Conservation (phyloP, 2,888 invertebrate genomes). For the Bombyx huttoni region DNA sequence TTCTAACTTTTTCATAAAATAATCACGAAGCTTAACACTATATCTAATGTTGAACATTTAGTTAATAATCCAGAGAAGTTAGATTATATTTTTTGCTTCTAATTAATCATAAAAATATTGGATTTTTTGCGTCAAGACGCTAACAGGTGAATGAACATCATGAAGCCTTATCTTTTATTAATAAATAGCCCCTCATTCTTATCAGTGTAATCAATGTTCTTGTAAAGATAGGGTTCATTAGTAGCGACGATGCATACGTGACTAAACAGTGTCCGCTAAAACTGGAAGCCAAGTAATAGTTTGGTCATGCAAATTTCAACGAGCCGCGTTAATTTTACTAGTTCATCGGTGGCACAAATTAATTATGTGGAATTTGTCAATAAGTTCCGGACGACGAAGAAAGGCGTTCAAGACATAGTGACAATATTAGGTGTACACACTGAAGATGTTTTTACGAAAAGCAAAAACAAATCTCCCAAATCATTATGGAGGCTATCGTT, state of each 20-base stretch:
- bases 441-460: conserved; percentile 29
- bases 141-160: conserved; percentile 33
- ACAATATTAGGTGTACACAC: conserved; percentile 49
- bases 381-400: conserved; percentile 37
- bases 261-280: conserved; percentile 10
- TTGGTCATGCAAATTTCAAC: conserved; percentile 48
- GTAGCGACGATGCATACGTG: conserved; percentile 28
- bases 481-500: conserved; percentile 15
- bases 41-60: no score
- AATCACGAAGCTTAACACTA: no score
- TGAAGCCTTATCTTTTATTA: conserved; percentile 36
- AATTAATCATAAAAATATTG: background rate
- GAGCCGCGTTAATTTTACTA: conserved; percentile 52
- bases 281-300: conserved; percentile 3
- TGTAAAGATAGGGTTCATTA: conserved; percentile 29
- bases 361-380: conserved; percentile 55
- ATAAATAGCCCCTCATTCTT: conserved; percentile 36
- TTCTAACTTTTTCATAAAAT: no score
- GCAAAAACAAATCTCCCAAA: conserved; percentile 16
- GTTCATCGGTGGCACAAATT: conserved; percentile 44
- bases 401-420: conserved; percentile 48
- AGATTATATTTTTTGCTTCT: no score
- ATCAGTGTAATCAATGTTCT: conserved; percentile 42
- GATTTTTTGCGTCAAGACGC: conserved; percentile 3
- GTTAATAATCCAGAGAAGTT: no score